Evolutionary conservation across 2,888 invertebrate genomes (phyloP).

Genomic region (Leptinotarsa haldemani): DNA sequence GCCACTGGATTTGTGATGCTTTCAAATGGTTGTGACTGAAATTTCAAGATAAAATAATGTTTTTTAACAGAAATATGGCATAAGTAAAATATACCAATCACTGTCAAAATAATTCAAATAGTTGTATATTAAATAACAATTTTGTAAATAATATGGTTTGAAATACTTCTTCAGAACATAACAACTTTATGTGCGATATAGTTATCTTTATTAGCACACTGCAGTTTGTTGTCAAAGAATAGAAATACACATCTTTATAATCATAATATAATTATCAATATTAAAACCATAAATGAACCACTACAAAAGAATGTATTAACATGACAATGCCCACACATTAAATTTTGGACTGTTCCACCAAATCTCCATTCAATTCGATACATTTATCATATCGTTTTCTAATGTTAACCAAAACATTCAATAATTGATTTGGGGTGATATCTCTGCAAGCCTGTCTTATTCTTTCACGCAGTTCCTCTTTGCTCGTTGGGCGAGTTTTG

Average conservation of each 20-base stretch:
- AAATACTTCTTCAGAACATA: constrained; percentile 6
- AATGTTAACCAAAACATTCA: constrained; percentile 9
- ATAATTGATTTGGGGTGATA: background rate
- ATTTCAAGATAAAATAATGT: background rate
- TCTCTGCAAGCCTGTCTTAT: background rate
- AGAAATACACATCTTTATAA: background rate
- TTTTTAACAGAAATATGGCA: background rate
- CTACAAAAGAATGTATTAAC: background rate
- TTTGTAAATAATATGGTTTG: background rate
- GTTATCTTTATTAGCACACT: constrained; percentile 6
- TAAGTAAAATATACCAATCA: background rate
- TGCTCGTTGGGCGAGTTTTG: background rate
- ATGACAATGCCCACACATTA: background rate
- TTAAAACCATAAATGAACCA: background rate
- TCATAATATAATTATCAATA: background rate
- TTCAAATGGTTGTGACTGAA: no score
- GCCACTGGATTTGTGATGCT: no score
- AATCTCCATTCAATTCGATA: background rate
- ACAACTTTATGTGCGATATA: constrained; percentile 9
- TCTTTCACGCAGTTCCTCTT: background rate
- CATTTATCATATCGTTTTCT: background rate
- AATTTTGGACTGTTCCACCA: background rate
- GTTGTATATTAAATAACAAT: background rate
- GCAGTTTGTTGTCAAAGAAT: constrained; percentile 5
- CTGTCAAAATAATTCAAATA: background rate